These are phyloP conservation scores for Dendrolimus kikuchii DNA, from an alignment of 1,140 invertebrate species.

Conservation along the genomic window DNA sequence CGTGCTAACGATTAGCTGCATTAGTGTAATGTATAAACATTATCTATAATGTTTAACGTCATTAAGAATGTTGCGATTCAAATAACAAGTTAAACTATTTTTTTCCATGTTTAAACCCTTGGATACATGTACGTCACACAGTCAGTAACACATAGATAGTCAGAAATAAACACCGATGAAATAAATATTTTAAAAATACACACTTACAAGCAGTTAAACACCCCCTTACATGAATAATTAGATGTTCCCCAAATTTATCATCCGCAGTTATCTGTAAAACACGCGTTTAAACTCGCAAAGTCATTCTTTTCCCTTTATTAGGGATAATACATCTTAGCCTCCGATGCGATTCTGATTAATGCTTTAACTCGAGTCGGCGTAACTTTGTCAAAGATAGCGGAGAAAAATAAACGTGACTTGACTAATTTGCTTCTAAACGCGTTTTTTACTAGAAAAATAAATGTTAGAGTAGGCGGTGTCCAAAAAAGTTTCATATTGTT, in stretches of 20 bases:
- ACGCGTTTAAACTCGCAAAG: slow-evolving; percentile 66
- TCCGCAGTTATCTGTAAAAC: slow-evolving; percentile 56
- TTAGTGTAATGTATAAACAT: too few species aligned
- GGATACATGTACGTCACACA: too few species aligned
- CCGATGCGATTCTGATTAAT: slow-evolving; percentile 67
- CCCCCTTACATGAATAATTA: slow-evolving; percentile 70
- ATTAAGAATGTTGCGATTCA: too few species aligned
- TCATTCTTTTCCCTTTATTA: slow-evolving; percentile 69
- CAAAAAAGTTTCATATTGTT: slow-evolving; percentile 25
- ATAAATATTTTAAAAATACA: too few species aligned
- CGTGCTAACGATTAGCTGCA: too few species aligned
- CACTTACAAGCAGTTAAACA: slow-evolving; percentile 60
- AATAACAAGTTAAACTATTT: too few species aligned
- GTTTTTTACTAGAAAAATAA: slow-evolving; percentile 33
- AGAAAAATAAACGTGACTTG: slow-evolving; percentile 65
- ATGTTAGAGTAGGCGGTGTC: slow-evolving; percentile 28
- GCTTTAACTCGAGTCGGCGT: slow-evolving; percentile 49
- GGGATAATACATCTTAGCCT: slow-evolving; percentile 64
- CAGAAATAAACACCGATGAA: too few species aligned
- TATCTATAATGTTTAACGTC: too few species aligned
- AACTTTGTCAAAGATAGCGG: slow-evolving; percentile 65
- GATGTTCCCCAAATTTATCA: slow-evolving; percentile 61
- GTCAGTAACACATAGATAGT: too few species aligned
- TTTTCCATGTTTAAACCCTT: too few species aligned
- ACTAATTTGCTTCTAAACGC: slow-evolving; percentile 57